Percentiles rank a stretch among this genome's conserved stretches.
phyloP scores from a whole-genome alignment of 2,797 vertebrate species.

The Strix occidentalis region DNA sequence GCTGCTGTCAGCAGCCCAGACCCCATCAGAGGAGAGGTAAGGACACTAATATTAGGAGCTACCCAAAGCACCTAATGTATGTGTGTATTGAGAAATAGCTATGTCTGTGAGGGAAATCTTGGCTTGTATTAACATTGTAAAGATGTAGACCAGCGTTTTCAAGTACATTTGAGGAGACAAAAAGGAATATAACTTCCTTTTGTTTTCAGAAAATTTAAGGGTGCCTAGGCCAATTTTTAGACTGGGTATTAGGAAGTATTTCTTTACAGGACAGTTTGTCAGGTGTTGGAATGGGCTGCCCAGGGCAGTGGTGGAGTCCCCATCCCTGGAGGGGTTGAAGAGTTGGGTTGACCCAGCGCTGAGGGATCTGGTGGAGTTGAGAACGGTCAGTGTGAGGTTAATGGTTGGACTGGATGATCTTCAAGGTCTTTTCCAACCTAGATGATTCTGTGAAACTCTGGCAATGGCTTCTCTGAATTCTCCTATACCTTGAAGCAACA shows the following conservation, averaged over 20 bases:
- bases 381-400: too few relatives aligned
- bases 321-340: too few relatives aligned
- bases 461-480: neutral
- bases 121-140: neutral
- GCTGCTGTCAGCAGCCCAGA: neutral
- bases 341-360: too few relatives aligned
- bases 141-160: neutral
- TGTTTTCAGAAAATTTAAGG: neutral
- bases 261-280: too few relatives aligned
- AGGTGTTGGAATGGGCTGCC: too few relatives aligned
- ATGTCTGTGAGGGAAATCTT: neutral
- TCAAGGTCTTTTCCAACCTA: too few relatives aligned
- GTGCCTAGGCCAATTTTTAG: neutral
- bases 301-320: too few relatives aligned
- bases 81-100: neutral
- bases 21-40: neutral
- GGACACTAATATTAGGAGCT: neutral
- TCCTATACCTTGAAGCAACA: neutral
- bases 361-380: too few relatives aligned
- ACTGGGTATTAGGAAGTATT: too few relatives aligned
- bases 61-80: neutral
- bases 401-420: too few relatives aligned
- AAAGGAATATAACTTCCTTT: neutral
- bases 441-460: neutral
- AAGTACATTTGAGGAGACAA: neutral